Conservation (phyloP, 2,113 vertebrate genomes). For the Fulica atra region DNA sequence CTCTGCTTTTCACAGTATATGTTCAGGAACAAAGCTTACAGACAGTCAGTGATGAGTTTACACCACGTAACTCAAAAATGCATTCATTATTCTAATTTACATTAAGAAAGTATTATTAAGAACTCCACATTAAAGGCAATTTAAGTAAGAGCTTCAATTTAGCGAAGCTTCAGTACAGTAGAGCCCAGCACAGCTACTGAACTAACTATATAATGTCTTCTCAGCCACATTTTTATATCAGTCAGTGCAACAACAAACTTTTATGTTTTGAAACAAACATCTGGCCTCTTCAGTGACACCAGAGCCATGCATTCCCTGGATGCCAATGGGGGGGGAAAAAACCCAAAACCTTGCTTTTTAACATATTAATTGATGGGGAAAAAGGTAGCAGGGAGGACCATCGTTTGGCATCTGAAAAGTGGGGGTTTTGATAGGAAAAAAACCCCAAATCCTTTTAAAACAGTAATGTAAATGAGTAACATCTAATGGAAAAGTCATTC, state of each 20-base stretch:
- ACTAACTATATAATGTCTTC: not conserved
- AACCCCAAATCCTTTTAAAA: not conserved
- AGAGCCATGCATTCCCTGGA: not conserved
- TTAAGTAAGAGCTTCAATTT: constrained; percentile 39
- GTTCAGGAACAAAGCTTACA: constrained; percentile 31
- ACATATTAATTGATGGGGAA: not conserved
- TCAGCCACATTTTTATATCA: not conserved
- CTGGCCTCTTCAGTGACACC: not conserved
- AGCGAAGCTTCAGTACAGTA: constrained; percentile 8
- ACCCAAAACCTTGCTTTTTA: not conserved
- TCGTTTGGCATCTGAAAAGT: not conserved
- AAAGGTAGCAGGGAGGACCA: not conserved
- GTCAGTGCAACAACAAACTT: not conserved
- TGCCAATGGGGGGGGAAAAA: not conserved
- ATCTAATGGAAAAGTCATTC: not conserved
- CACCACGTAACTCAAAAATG: constrained; percentile 26
- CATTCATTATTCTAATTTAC: constrained; percentile 40
- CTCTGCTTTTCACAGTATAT: not conserved
- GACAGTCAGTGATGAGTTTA: constrained; percentile 40
- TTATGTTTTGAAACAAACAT: not conserved
- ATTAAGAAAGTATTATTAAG: constrained; percentile 36
- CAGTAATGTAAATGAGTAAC: not conserved
- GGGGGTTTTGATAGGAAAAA: not conserved
- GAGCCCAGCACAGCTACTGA: not conserved
- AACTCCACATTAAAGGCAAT: constrained; percentile 31